Evolutionary conservation across 2,797 vertebrate species (phyloP), one percentile per base, ranked within the genome.

Genomic region (Crax fasciolata): DNA sequence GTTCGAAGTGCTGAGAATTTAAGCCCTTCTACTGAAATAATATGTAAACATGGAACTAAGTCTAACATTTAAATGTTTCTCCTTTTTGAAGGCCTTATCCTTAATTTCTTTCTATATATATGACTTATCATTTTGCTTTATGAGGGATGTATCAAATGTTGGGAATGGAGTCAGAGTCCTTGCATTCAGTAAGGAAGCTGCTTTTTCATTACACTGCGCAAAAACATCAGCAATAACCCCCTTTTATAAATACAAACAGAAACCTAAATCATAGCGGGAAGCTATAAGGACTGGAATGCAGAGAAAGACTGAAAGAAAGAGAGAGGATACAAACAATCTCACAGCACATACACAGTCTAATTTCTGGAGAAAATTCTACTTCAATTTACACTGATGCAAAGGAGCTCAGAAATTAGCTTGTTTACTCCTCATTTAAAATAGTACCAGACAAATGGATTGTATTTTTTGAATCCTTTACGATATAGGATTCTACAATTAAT

Each of bases 341-440:
- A 4, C 44, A 43, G 70, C 48, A 80, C 35, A 75, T 85, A 67
- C 28, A 25, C 13, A 66, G 25, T 54, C 32, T 83, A 32, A 74
- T 90, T 92, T 92, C 75, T 68, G 44, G 38, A 48, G 41, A 66
- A 87, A 95, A 92, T 63, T 87, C 71, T 74, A 58, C 51, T 94
- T 84, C 59, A 66, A n/a, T 74, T 87, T 94, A 83, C 25, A 48
- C 15, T 10, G 6, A 54, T 30, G 46, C 49, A 90, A 87, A 83
- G 67, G 67, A 74, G n/a, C 43, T 35, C 41, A 84, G 57, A 90
- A 96, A 90, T 73, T 32, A 55, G 23, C 59, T 62, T 61, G 43
- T 87, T 88, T 88, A 80, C 13, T 88, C 30, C 57, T 84, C 8
- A 10, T 72, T 93, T 81, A 73, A 91, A 94, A 79, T 61, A 74